Evolutionary conservation across 2,797 vertebrate genomes (phyloP).

Genomic region (Myiotriccus ornatus): DNA sequence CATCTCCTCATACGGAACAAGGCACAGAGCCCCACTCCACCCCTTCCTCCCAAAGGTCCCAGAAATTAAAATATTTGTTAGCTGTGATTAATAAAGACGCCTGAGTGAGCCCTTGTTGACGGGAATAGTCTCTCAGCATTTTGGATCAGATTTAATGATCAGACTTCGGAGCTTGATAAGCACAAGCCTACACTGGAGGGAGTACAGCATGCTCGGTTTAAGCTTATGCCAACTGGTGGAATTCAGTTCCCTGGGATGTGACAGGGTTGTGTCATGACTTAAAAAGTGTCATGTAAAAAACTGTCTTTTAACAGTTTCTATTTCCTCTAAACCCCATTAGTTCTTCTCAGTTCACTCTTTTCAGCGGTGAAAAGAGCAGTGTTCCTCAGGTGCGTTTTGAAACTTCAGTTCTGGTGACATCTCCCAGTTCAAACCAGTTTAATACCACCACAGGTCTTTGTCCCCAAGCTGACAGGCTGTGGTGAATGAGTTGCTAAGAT

Average conservation of each 20-base stretch:
- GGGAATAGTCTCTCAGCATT: not conserved
- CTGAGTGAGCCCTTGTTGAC: not conserved
- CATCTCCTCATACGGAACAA: slow-evolving; percentile 27
- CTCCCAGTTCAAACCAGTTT: not conserved
- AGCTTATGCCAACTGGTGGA: not conserved
- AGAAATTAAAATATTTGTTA: slow-evolving; percentile 40
- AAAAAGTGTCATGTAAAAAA: not conserved
- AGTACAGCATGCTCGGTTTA: not conserved
- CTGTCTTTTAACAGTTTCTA: not conserved
- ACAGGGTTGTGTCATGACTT: not conserved
- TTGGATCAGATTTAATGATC: not conserved
- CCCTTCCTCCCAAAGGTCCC: not conserved
- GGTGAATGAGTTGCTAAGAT: not conserved
- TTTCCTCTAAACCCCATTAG: not conserved
- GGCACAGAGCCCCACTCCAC: not conserved
- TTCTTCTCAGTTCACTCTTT: not conserved
- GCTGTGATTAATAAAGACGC: slow-evolving; percentile 31
- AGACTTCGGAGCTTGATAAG: not conserved
- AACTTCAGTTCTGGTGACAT: not conserved
- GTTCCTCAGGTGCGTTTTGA: not conserved
- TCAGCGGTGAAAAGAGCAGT: not conserved
- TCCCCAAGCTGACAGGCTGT: not conserved
- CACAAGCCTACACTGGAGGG: not conserved
- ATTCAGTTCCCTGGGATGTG: not conserved
- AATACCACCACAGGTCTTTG: not conserved